These are phyloP conservation scores for Lynx canadensis DNA, from an alignment of 2,113 vertebrate species.

Conservation along the genomic window DNA sequence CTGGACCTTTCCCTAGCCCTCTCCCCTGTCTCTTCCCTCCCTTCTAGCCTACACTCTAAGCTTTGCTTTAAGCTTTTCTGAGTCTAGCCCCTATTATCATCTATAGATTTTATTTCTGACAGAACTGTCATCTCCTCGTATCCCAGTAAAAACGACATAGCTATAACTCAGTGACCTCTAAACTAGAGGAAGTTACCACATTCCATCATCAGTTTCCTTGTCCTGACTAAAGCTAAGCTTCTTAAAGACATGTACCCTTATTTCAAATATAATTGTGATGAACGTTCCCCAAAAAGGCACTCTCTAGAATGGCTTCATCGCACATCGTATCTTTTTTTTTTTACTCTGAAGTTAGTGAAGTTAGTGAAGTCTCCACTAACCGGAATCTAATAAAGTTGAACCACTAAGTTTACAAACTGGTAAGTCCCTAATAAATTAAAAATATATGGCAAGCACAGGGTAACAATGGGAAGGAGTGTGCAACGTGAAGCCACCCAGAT, in stretches of 20 bases:
- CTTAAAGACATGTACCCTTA: neutral
- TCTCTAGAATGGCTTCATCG: neutral
- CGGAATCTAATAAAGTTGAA: constrained; percentile 16
- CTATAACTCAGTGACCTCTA: neutral
- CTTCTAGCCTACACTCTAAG: neutral
- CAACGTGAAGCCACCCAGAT: neutral
- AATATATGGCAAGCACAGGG: neutral
- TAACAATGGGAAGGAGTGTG: neutral
- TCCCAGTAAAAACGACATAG: neutral
- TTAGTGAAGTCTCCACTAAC: neutral
- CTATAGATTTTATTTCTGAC: neutral
- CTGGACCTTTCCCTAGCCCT: neutral
- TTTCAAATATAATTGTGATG: neutral
- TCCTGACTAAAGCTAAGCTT: neutral
- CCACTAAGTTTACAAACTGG: neutral
- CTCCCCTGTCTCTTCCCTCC: neutral
- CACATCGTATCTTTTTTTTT: neutral
- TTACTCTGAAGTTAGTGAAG: constrained; percentile 23
- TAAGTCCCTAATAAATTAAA: neutral
- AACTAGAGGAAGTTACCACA: neutral
- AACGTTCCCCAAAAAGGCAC: neutral
- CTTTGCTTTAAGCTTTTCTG: neutral
- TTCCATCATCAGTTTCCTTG: neutral
- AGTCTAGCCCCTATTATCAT: neutral
- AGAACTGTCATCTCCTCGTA: neutral